phyloP scores from a whole-genome alignment of 2,797 vertebrate genomes.

The Peromyscus aztecus region DNA sequence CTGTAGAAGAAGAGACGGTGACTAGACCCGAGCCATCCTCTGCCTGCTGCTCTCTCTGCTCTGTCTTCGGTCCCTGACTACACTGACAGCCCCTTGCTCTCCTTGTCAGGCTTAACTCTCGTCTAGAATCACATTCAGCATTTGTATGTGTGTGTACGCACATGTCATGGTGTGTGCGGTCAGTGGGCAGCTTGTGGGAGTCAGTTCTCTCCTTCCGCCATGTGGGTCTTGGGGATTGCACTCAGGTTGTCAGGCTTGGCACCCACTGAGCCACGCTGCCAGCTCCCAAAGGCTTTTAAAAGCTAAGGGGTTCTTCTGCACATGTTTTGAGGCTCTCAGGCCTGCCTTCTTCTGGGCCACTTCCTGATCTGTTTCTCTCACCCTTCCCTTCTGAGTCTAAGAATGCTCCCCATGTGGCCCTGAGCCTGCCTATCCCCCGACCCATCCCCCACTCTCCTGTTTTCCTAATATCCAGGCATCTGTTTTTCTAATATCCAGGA shows the following conservation, averaged over 20 bases:
- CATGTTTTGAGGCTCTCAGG: neutral
- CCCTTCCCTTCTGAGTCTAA: neutral
- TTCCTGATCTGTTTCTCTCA: neutral
- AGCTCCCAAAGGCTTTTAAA: neutral
- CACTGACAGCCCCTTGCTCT: neutral
- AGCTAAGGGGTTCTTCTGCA: neutral
- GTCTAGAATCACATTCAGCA: neutral
- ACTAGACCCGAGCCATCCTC: accelerated
- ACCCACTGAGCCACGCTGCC: too few relatives aligned
- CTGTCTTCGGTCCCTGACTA: neutral
- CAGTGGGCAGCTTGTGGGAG: neutral
- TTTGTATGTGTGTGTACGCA: neutral
- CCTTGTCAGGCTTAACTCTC: neutral
- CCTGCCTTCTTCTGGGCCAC: neutral
- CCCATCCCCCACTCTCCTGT: neutral
- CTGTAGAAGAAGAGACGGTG: neutral
- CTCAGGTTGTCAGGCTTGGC: neutral
- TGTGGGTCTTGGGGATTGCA: neutral
- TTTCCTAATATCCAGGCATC: neutral
- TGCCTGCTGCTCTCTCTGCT: neutral
- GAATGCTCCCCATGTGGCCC: neutral
- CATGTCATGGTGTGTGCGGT: neutral
- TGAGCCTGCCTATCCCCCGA: neutral
- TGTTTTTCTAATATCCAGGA: conserved; percentile 9
- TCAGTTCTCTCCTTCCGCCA: neutral